Evolutionary conservation across 2,888 invertebrate species (phyloP), one percentile per base, ranked within the genome.

Genomic region (Miltochrista miniata): DNA sequence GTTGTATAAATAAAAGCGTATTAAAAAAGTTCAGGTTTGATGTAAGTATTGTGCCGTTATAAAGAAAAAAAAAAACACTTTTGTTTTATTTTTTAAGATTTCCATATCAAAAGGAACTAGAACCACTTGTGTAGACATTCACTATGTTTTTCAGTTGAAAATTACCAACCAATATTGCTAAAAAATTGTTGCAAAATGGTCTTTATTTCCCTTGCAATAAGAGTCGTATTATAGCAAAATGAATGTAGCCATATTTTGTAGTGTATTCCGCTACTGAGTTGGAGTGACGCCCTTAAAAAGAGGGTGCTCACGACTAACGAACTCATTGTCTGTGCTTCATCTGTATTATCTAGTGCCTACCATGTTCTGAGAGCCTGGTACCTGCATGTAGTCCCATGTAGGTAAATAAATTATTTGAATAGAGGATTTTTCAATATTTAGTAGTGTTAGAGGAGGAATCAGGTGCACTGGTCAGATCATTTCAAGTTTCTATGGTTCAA

Each of bases 281-380:
- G 80, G 72, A 86, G 83, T 80, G 86, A 79, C 81, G 79, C 84
- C 79, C 79, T 82, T 61, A 56, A 71, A 65, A 71, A 68, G 70
- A 83, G 84, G 76, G 86, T 76, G 64, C 84, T 85, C 72, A 68
- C 65, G 69, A 63, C 83, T 88, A 88, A 89, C 85, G 88, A 89
- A 88, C 81, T 76, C 87, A 85, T 88, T 89, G 89, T 89, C 78
- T 80, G 70, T 45, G 47, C 53, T 61, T 42, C 61, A 61, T 63
- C 62, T 64, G 59, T 61, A 61, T 69, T 59, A 59, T 61, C 59
- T 62, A 66, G 50, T 35, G 13, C 13, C 59, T 58, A 44, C 45
- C 45, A 40, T 56, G 43, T 60, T 64, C 50, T 64, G 56, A 7
- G 35, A 14, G 31, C 61, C 55, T 68, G 38, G 60, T 60, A 60